phyloP scores from a whole-genome alignment of 2,888 invertebrate genomes.

The Drosophila recens region DNA sequence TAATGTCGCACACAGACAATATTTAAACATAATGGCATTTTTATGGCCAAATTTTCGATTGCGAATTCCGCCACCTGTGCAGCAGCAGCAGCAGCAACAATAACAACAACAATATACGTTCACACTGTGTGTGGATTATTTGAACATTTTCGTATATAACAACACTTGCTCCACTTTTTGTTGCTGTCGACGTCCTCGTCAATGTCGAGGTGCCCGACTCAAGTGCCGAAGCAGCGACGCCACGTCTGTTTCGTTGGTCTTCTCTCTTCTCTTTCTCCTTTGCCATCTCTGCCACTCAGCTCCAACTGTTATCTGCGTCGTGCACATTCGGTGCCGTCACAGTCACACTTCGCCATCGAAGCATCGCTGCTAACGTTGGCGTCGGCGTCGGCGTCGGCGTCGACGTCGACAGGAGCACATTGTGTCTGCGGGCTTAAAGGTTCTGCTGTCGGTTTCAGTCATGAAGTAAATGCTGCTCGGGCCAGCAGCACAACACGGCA shows the following conservation, averaged over 20 bases:
- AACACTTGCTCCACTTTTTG: constrained; percentile 32
- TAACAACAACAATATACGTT: constrained; percentile 28
- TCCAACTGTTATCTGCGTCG: constrained; percentile 64
- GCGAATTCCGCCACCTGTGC: constrained; percentile 53
- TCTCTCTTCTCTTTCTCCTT: constrained; percentile 9
- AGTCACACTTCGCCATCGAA: constrained; percentile 66
- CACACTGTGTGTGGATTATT: constrained; percentile 26
- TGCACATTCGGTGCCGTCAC: constrained; percentile 68
- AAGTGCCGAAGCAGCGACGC: constrained; percentile 50
- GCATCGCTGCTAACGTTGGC: constrained; percentile 40
- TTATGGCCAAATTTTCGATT: constrained; percentile 51
- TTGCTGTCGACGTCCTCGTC: constrained; percentile 61
- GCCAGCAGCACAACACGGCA: constrained; percentile 59
- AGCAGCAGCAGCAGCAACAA: constrained; percentile 2
- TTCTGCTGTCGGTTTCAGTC: constrained; percentile 69
- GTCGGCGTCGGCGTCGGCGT: constrained; percentile 19
- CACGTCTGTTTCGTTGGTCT: constrained; percentile 16
- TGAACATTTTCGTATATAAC: constrained; percentile 42
- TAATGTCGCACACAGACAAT: constrained; percentile 23
- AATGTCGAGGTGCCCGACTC: constrained; percentile 61
- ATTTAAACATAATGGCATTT: constrained; percentile 52
- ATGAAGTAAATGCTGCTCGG: constrained; percentile 76
- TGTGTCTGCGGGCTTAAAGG: constrained; percentile 55
- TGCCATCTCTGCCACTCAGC: constrained; percentile 8
- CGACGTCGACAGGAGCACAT: constrained; percentile 43